Conservation (phyloP, 2,888 invertebrate species). For the Melinopterus prodromus region DNA sequence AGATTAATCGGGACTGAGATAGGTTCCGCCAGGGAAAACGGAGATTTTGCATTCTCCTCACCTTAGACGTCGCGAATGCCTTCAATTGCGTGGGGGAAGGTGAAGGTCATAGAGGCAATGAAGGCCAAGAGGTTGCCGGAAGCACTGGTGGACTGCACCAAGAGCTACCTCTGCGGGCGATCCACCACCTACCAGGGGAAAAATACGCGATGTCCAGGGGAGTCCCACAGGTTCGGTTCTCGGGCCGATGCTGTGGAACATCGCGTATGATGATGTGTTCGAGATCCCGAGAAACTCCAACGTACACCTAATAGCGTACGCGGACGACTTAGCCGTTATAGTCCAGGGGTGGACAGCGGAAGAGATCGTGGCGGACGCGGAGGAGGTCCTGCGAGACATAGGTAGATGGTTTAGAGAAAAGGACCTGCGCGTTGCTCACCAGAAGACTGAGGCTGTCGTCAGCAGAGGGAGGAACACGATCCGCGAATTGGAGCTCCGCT, state of each 20-base stretch:
- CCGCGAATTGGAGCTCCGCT: too few relatives aligned
- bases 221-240: conserved; percentile 19
- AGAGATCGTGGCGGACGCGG: not conserved
- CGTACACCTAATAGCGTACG: not conserved
- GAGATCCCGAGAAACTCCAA: not conserved
- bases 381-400: not conserved
- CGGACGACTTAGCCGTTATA: not conserved
- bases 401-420: too few relatives aligned
- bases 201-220: not conserved
- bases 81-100: not conserved
- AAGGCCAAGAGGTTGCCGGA: not conserved
- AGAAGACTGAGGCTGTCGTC: too few relatives aligned
- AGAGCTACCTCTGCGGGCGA: not conserved
- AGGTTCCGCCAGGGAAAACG: not conserved
- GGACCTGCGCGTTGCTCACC: too few relatives aligned
- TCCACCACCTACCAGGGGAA: not conserved
- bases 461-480: too few relatives aligned
- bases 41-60: not conserved
- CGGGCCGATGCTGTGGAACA: too few relatives aligned
- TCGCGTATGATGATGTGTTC: not conserved
- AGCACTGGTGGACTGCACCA: too few relatives aligned
- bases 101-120: not conserved
- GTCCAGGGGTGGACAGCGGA: not conserved
- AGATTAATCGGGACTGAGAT: not conserved
- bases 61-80: not conserved